Evolutionary conservation across 2,113 vertebrate species (phyloP), one percentile per base, ranked within the genome.

Genomic region (Lepus americanus): DNA sequence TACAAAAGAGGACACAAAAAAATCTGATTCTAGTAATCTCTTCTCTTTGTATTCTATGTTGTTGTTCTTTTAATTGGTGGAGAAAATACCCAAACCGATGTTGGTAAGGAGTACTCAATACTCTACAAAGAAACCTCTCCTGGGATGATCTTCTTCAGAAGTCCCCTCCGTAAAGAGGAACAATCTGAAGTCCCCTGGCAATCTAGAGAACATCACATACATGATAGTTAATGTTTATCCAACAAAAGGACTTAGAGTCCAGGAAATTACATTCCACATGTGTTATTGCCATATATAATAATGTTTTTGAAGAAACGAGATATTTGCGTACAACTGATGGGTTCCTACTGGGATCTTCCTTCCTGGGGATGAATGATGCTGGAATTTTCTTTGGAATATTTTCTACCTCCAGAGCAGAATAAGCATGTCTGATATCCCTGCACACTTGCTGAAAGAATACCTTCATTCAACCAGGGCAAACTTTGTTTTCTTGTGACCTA

Each of bases 401-500:
- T 87, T 80, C 31, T 67, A 11, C 16, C 22, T 81, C 53, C 59
- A 81, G 9, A 29, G 23, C 10, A 76, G 12, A 22, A 12, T 7
- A 69, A 64, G 17, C 9, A 7, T 73, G 7, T 49, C 70, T 19
- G 1, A 3, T 63, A 12, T 19, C 10, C 14, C n/a, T 39, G 12
- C 0, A 90, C 22, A 90, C 80, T 87, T 96, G 96, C 94, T 95
- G 89, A 66, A 87, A 95, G 95, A 91, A 39, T 92, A 67, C 29
- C 0, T 23, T 88, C 96, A 64, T 64, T 84, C 11, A 74, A 67
- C 19, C 67, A 91, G 89, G 51, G 8, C 36, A 77, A 79, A 51
- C 4, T 44, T 96, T 92, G 88, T 96, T 97, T 92, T 96, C 95
- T 90, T 97, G 97, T 91, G 91, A 95, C 91, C 55, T 63, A 66